Evolutionary conservation across 1,140 invertebrate genomes (phyloP), one percentile per base, ranked within the genome.

Genomic region (Maniola jurtina): DNA sequence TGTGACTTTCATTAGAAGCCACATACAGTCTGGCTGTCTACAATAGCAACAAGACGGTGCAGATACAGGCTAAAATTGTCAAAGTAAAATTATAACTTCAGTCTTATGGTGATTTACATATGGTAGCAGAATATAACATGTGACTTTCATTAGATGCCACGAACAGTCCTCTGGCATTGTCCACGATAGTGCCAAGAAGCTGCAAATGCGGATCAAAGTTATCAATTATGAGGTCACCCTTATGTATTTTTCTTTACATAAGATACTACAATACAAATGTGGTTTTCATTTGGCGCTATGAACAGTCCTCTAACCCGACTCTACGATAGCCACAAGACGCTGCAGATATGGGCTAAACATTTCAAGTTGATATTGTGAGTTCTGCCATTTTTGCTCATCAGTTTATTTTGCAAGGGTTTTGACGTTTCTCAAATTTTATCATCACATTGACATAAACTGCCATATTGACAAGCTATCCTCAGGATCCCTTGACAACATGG

Each of bases 101-200:
- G n/a, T n/a, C n/a, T n/a, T n/a, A n/a, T n/a, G n/a, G n/a, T n/a
- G n/a, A n/a, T n/a, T n/a, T n/a, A n/a, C n/a, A n/a, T n/a, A n/a
- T n/a, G n/a, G n/a, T n/a, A n/a, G 95, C 96, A 4, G 99, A 99
- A 87, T 99, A 98, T 81, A 98, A 99, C 81, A 97, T 97, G 94
- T 99, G 98, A 98, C 87, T 92, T 25, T 2, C 25, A 25, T 25
- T 25, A 25, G 1, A 93, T 56, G 82, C 84, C 0, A 64, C 81
- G 5, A 90, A 83, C 14, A 92, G 90, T 72, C 91, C 93, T 25
- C 25, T 25, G 25, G 25, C 0, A 72, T 94, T 16, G 77, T 99
- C 6, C 99, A 99, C 82, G 99, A 99, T 83, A 95, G 95, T 61
- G 96, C 97, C 69, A 99, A 99, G 92, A 98, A 96, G 0, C 93